Evolutionary conservation across 2,888 invertebrate species (phyloP).

Genomic region (Amphiduros pacificus): DNA sequence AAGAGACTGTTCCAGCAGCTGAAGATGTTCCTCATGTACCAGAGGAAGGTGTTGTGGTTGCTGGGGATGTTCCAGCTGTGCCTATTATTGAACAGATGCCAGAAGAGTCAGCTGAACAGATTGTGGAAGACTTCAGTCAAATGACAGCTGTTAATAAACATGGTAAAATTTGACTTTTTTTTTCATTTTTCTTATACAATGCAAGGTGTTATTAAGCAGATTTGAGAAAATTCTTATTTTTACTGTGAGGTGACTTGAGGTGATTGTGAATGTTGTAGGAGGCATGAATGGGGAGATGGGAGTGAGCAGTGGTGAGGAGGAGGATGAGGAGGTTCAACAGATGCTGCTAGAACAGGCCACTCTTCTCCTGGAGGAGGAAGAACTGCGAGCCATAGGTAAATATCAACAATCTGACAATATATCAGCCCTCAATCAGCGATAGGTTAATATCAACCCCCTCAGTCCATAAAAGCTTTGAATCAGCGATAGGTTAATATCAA

Average conservation of each 20-base stretch:
- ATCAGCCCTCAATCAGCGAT: too few relatives aligned
- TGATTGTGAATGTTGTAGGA: too few relatives aligned
- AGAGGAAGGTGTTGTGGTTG: not conserved
- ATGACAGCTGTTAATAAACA: not conserved
- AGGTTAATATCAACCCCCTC: too few relatives aligned
- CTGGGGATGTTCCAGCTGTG: not conserved
- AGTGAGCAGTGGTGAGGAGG: constrained; percentile 16
- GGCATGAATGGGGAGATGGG: too few relatives aligned
- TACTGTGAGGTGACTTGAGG: too few relatives aligned
- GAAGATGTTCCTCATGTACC: not conserved
- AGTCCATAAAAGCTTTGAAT: too few relatives aligned
- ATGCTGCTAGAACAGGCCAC: constrained; percentile 26
- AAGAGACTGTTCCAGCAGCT: not conserved
- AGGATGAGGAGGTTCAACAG: constrained; percentile 23
- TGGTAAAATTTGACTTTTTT: not conserved
- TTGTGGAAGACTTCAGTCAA: not conserved
- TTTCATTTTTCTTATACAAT: not conserved
- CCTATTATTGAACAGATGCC: not conserved
- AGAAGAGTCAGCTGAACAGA: constrained; percentile 1
- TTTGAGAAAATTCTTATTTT: too few relatives aligned
- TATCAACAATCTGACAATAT: too few relatives aligned
- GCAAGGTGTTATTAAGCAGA: too few relatives aligned
- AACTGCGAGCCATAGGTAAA: constrained; percentile 31
- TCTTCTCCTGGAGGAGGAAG: constrained; percentile 32
- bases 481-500: too few relatives aligned